phyloP scores from a whole-genome alignment of 2,113 vertebrate species.

The Trinectes maculatus region DNA sequence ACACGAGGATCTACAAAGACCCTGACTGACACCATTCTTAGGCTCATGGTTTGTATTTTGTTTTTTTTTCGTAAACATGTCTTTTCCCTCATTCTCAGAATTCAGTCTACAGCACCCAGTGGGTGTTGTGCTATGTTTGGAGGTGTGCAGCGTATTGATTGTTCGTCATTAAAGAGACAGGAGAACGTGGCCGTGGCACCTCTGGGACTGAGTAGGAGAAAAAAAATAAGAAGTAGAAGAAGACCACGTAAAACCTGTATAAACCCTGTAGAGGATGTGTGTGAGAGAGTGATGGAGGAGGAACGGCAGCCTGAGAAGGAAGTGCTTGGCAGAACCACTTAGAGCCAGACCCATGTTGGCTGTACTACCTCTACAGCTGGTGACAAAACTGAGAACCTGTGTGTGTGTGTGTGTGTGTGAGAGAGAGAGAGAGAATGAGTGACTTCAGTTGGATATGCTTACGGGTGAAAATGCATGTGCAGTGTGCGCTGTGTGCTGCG shows the following conservation, averaged over 20 bases:
- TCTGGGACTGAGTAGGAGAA: conserved; percentile 71
- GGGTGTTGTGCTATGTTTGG: conserved; percentile 71
- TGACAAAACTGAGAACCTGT: conserved; percentile 31
- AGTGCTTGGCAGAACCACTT: conserved; percentile 47
- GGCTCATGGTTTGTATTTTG: no score
- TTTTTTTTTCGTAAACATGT: background rate
- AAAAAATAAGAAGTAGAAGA: conserved; percentile 59
- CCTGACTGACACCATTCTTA: background rate
- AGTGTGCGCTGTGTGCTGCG: conserved; percentile 59
- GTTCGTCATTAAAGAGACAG: conserved; percentile 74
- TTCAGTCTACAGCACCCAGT: conserved; percentile 56
- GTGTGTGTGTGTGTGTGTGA: conserved; percentile 11
- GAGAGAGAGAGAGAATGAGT: conserved; percentile 22
- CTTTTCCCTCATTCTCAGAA: conserved; percentile 36
- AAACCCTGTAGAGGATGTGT: conserved; percentile 65
- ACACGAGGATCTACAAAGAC: conserved; percentile 2
- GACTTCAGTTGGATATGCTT: conserved; percentile 52
- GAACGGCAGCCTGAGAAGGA: conserved; percentile 55
- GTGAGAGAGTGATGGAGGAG: conserved; percentile 51
- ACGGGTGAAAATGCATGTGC: conserved; percentile 60
- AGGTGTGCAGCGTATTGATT: conserved; percentile 76
- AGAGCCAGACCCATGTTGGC: conserved; percentile 27
- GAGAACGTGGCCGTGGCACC: conserved; percentile 59
- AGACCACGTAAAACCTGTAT: no score
- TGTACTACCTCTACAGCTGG: conserved; percentile 54